Base-by-base conservation (phyloP, 2,797 vertebrate genomes). In the Pseudochromis fuscus region DNA sequence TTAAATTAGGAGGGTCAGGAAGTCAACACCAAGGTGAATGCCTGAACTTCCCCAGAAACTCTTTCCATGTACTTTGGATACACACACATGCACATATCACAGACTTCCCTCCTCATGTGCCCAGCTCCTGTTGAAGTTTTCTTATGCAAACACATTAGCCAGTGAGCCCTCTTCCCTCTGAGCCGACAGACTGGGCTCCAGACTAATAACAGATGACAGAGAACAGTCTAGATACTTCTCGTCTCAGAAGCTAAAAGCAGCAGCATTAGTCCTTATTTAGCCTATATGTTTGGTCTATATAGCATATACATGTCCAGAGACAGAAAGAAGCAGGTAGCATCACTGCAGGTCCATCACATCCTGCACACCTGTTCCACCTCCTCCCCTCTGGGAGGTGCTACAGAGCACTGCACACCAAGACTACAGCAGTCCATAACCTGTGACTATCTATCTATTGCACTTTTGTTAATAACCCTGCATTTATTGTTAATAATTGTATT, bases 1-100 rank as follows among this genome's bases (percentile, higher is more conserved):
- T 94, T 94, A 93, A 91, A 86, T 83, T 72, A 84, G 92, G 83
- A 85, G 84, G 77, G 88, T 89, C 87, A 83, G 92, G 90, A 92
- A 88, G 87, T 89, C 87, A 87, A 71, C 84, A 86, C 86, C 56
- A 83, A 87, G 87, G 89, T 91, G 88, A 88, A 90, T 91, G 88
- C 79, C 81, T 92, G 75, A 73, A 89, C 90, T 90, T 93, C 90
- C 91, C 78, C 67, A 59, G 65, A 77, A 75, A 79, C 53, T 88
- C 66, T 91, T 92, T 93, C 91, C 91, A 90, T 88, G 83, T 79
- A 77, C 69, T 88, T 56, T 61, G 42, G 28, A 80, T 27, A 73
- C 55, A 67, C 46, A 46, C 48, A 44, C 51, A 65, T 9, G 33
- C 28, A 50, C 66, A 8, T 40, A 64, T 51, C 62, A 56, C 19